Conservation (phyloP, 30 jellyfish, hydroid and myxozoan species). For the Chrysaora quinquecirrha region DNA sequence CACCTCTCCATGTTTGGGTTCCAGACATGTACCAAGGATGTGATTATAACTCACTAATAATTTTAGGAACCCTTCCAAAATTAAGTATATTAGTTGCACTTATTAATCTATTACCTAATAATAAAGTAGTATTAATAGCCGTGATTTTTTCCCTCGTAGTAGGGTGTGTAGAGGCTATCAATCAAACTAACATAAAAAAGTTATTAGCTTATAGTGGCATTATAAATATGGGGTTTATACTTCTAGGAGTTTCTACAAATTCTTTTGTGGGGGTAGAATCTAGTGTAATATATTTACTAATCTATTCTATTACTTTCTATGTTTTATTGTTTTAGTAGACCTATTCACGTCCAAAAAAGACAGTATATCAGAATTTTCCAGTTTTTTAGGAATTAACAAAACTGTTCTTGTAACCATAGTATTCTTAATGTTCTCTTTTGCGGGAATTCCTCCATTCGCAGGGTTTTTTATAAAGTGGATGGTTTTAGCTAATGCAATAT, state of each 20-base stretch:
- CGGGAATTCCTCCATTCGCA: conserved; percentile 58
- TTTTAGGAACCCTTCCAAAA: conserved; percentile 33
- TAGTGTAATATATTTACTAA: conserved; percentile 3
- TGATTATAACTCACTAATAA: neutral
- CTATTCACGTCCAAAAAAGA: neutral
- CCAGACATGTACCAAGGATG: conserved; percentile 69
- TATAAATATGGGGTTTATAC: conserved; percentile 38
- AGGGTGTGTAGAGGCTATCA: conserved; percentile 49
- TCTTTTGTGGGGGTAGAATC: neutral
- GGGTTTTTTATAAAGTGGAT: conserved; percentile 38
- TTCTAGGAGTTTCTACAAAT: conserved; percentile 2
- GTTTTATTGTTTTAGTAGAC: neutral
- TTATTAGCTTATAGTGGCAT: conserved; percentile 56
- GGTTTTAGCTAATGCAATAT: neutral
- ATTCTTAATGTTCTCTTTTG: conserved; percentile 20
- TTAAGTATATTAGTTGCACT: conserved; percentile 7
- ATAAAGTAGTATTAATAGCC: neutral
- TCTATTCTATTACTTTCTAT: conserved; percentile 12
- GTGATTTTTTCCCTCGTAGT: conserved; percentile 5
- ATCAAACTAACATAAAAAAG: conserved; percentile 31
- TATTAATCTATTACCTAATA: neutral
- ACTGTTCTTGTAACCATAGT: neutral
- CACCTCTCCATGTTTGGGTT: conserved; percentile 58
- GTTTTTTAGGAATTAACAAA: neutral
- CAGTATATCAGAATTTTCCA: conserved; percentile 9